Conservation (phyloP, 2,797 vertebrate genomes). For the Macropus fuliginosus region DNA sequence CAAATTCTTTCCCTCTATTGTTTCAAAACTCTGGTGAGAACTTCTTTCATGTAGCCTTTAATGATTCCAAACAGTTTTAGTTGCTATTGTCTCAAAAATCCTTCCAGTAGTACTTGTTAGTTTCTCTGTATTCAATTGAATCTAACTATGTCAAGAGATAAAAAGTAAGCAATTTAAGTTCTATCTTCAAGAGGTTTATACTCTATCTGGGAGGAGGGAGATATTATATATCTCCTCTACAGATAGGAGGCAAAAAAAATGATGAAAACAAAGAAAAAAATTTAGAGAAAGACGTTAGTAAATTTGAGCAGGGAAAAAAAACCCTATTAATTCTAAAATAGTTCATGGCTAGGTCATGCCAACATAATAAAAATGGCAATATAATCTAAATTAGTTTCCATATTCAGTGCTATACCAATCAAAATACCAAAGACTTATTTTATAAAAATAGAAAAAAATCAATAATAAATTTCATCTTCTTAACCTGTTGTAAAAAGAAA, state of each 20-base stretch:
- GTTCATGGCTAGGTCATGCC: background rate
- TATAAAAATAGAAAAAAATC: background rate
- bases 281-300: background rate
- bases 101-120: background rate
- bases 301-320: background rate
- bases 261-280: background rate
- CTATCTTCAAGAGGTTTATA: background rate
- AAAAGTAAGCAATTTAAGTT: background rate
- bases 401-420: background rate
- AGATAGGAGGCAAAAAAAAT: background rate
- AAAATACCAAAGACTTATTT: background rate
- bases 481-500: background rate
- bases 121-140: background rate
- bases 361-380: background rate
- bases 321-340: background rate
- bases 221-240: background rate
- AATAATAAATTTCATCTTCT: background rate
- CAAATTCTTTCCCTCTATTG: slow-evolving; percentile 14
- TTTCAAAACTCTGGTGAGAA: slow-evolving; percentile 34
- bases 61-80: slow-evolving; percentile 28
- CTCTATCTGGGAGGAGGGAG: background rate
- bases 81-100: slow-evolving; percentile 22
- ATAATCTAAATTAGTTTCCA: background rate
- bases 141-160: background rate
- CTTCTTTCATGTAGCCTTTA: slow-evolving; percentile 9